Base-by-base conservation (phyloP, 2,113 vertebrate species). In the Anoura caudifer region DNA sequence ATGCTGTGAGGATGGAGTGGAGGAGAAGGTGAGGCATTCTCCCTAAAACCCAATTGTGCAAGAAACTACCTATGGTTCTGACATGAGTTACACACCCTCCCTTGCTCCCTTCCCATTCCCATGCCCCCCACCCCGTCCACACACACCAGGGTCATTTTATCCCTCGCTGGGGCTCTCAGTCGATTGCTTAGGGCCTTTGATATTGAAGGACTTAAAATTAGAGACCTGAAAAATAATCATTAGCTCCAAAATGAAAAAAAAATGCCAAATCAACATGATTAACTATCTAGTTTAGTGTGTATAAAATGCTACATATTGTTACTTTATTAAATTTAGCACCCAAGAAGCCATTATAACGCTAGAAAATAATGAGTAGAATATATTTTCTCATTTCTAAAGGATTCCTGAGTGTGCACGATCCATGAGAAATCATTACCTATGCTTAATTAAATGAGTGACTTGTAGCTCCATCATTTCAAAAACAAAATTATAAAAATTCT, bases 311-410 rank as follows among this genome's bases (percentile, higher is more conserved):
- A 56, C 52, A 36, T 61, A 31, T n/a, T 80, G 56, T 86, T 65
- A 77, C 26, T 77, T 85, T 50, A 52, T 91, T 85, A 77, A 77
- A 85, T 86, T 77, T 91, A 69, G 43, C 50, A 83, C 87, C 63
- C 47, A 70, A 59, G 69, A 86, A 91, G 24, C 67, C 69, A 92
- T 63, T 22, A 12, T 43, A 76, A 17, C 52, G 15, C 86, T 95
- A 56, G 45, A 69, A 82, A 95, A 89, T 83, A 92, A 97, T 93
- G 81, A 93, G 50, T 73, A 83, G 22, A 52, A 26, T 69, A 4
- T 75, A 52, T 93, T 92, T 95, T 76, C 47, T 95, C 94, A 79
- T 93, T 95, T 92, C 73, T 79, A 93, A 94, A 95, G 67, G 72
- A 86, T 97, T 85, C 93, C 45, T 2, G 10, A 92, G 31, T 67